Evolutionary conservation across 92 coral and sea anemone genomes (phyloP).

Genomic region (Phenganax marumi): DNA sequence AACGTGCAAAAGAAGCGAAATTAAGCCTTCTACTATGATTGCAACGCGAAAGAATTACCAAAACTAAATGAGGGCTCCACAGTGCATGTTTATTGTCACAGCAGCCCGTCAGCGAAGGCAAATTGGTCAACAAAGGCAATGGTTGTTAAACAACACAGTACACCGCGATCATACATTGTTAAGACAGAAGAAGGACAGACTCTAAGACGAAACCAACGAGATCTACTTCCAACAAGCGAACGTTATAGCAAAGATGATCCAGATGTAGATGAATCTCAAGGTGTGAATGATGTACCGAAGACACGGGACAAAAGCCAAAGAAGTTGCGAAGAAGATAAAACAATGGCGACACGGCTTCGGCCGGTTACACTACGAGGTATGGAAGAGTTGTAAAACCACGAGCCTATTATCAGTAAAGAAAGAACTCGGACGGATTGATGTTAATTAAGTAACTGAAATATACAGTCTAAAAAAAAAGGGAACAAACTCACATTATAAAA

Average conservation of each 20-base stretch:
- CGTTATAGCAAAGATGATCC: background rate
- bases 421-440: too few species aligned
- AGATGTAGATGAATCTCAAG: background rate
- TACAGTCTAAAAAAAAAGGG: too few species aligned
- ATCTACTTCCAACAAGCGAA: slow-evolving; percentile 28
- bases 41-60: background rate
- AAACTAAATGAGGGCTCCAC: background rate
- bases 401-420: too few species aligned
- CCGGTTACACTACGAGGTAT: background rate
- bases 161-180: slow-evolving; percentile 4
- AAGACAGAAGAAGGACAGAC: slow-evolving; percentile 19
- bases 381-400: too few species aligned
- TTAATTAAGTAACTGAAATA: too few species aligned
- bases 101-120: slow-evolving; percentile 3
- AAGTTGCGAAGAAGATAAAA: background rate
- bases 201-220: slow-evolving; percentile 22
- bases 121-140: slow-evolving; percentile 6
- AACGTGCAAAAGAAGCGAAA: background rate
- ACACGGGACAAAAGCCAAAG: background rate
- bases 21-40: background rate
- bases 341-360: background rate
- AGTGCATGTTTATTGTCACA: background rate
- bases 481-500: too few species aligned
- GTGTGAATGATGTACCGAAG: background rate
- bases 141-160: background rate